Base-by-base conservation (phyloP, 2,888 invertebrate species). In the Amaurobius ferox region DNA sequence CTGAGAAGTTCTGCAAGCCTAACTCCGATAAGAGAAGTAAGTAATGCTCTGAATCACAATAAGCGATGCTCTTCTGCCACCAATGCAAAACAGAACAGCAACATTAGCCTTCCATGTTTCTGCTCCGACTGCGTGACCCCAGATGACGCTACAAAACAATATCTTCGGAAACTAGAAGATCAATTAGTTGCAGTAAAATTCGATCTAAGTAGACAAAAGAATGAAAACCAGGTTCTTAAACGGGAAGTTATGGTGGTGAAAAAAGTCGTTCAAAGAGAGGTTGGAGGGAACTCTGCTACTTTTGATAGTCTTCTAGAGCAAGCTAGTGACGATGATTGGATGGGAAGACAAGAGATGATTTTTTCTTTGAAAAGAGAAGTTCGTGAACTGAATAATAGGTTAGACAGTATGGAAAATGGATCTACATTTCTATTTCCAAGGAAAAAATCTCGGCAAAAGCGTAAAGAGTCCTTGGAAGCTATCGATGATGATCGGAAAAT, bases 401-500 rank as follows among this genome's bases (percentile, higher is more conserved):
- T 66, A n/a, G n/a, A 32, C 6, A 26, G 32, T 6, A 26, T 48
- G 13, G 67, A 68, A 55, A 61, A 64, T 9, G 55, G 44, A 9
- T 2, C 32, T 0, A 23, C 6, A 35, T 1, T n/a, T 3, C 26
- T 26, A 35, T 19, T 28, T 5, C n/a, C 19, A 5, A 29, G 66
- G 26, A 66, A 19, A 11, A 30, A 16, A 1, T n/a, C 19, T 16
- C 5, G 1, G 9, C n/a, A n/a, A 1, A 64, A 29, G 13, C 11
- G 29, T 11, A 35, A 30, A 0, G 23, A 66, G 6, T 48, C 44
- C 30, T 23, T 35, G 9, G 77, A 77, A 13, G 29, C 30, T 1
- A 44, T 70, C 23, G 28, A 55, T 3, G 62, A 79, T n/a, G 78
- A 79, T 19, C 26, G 39, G n/a, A 79, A 40, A 61, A 40, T 40